phyloP scores from a whole-genome alignment of 2,888 invertebrate species.

The Sminthurinus aureus region DNA sequence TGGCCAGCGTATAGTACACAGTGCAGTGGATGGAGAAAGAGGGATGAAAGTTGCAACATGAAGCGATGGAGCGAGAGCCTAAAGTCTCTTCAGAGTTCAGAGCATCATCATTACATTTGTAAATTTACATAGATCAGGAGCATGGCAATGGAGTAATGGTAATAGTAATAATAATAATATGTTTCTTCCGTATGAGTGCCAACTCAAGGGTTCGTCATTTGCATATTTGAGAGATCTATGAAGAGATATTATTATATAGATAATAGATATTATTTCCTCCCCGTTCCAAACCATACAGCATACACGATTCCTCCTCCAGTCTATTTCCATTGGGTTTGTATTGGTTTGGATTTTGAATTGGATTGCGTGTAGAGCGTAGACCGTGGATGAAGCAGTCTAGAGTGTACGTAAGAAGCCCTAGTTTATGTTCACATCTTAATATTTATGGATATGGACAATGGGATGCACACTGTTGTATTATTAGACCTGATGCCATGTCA shows the following conservation, averaged over 20 bases:
- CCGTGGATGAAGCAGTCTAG: background rate
- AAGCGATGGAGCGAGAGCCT: constrained; percentile 43
- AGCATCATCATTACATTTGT: constrained; percentile 34
- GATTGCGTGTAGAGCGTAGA: too few relatives aligned
- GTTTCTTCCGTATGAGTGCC: constrained; percentile 34
- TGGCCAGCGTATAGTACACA: too few relatives aligned
- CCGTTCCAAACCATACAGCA: background rate
- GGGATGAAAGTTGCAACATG: constrained; percentile 40
- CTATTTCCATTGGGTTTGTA: too few relatives aligned
- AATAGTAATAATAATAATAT: constrained; percentile 14
- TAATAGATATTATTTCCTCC: background rate
- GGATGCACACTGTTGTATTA: constrained; percentile 9
- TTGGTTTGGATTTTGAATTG: too few relatives aligned
- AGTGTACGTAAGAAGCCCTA: background rate
- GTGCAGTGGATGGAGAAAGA: constrained; percentile 20
- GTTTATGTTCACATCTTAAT: constrained; percentile 28
- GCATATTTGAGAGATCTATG: constrained; percentile 9
- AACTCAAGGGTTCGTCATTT: constrained; percentile 38
- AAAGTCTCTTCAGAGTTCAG: constrained; percentile 27
- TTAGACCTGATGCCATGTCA: constrained; percentile 37
- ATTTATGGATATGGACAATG: constrained; percentile 33
- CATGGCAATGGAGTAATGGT: background rate
- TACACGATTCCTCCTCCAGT: too few relatives aligned
- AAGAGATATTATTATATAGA: background rate
- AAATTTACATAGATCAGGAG: constrained; percentile 43